Conservation (phyloP, 2,113 vertebrate species). For the Prunella fulvescens region DNA sequence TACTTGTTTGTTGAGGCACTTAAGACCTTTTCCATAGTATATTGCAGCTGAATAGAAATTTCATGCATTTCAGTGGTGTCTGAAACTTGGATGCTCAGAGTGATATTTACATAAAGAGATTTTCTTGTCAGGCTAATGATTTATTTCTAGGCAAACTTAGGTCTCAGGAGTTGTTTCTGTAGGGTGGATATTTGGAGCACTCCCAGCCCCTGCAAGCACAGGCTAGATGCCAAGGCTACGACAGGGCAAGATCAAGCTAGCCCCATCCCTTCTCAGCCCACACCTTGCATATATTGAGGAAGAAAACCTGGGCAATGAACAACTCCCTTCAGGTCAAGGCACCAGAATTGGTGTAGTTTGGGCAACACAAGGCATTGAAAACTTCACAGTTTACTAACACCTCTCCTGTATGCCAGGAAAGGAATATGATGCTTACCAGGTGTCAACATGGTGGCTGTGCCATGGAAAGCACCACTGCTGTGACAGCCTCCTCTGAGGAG, state of each 20-base stretch:
- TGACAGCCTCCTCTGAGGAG: not conserved
- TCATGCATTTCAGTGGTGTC: not conserved
- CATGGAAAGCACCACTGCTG: not conserved
- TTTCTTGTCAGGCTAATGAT: not conserved
- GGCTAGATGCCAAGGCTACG: not conserved
- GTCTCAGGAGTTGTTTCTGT: not conserved
- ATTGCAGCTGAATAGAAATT: not conserved
- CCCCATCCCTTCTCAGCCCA: not conserved
- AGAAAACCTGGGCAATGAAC: not conserved
- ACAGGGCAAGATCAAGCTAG: not conserved
- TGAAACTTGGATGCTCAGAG: not conserved
- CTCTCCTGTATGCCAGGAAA: not conserved
- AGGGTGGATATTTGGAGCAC: not conserved
- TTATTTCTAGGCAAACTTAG: not conserved
- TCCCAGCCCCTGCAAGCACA: not conserved
- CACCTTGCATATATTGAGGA: not conserved
- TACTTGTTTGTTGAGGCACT: not conserved
- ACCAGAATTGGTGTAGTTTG: not conserved
- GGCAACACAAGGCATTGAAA: not conserved
- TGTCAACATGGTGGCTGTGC: rapidly evolving
- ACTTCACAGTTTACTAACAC: rapidly evolving
- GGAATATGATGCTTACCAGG: rapidly evolving
- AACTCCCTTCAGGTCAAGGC: not conserved
- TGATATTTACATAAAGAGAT: not conserved
- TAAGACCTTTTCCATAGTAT: not conserved